These are phyloP conservation scores for Tribolium castaneum DNA, from an alignment of 1,140 invertebrate genomes.

Conservation along the genomic window DNA sequence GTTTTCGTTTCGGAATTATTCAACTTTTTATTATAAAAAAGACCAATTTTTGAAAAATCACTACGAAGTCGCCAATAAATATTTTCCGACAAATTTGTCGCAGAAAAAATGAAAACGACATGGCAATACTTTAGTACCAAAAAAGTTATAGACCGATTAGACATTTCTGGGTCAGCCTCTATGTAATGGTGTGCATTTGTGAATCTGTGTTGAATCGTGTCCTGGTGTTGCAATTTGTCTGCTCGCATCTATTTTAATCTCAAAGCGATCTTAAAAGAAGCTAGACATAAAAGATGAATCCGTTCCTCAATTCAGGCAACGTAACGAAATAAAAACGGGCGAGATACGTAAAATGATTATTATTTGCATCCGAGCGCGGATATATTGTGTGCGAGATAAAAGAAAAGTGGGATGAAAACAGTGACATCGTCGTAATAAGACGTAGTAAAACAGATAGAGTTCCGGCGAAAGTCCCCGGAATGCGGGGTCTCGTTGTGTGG, in stretches of 20 bases:
- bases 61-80: no score
- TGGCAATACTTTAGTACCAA: no score
- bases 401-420: conserved; percentile 30
- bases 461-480: conserved; percentile 8
- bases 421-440: conserved; percentile 16
- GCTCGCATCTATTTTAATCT: conserved; percentile 19
- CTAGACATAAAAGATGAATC: conserved; percentile 23
- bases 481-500: neutral
- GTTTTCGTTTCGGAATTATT: no score
- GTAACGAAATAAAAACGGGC: conserved; percentile 28
- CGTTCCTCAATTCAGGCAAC: conserved; percentile 1
- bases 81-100: no score
- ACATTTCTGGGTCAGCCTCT: no score
- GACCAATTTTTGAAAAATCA: no score
- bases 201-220: neutral
- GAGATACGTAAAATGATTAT: conserved; percentile 31
- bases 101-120: no score
- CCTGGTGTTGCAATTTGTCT: neutral
- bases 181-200: no score
- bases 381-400: conserved; percentile 28
- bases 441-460: conserved; percentile 29
- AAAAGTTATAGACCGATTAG: no score
- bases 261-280: conserved; percentile 23
- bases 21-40: no score
- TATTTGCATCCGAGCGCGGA: conserved; percentile 28